phyloP scores from a whole-genome alignment of 2,113 vertebrate genomes.

The Sinosuthora webbiana region DNA sequence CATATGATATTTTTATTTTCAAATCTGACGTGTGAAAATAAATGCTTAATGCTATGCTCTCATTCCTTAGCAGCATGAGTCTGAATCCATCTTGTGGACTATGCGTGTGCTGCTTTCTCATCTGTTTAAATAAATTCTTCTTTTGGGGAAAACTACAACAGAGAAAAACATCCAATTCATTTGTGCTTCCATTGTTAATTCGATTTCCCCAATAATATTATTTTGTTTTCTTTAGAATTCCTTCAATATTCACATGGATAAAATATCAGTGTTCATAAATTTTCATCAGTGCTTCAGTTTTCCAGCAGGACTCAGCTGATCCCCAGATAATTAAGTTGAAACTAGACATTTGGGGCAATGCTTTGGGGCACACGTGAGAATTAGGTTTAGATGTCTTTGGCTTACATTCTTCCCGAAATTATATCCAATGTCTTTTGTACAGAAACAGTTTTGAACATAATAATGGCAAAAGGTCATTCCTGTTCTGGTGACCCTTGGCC shows the following conservation, averaged over 20 bases:
- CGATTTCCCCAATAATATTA: not conserved
- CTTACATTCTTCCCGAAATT: slow-evolving; percentile 9
- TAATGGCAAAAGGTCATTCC: not conserved
- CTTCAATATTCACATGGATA: not conserved
- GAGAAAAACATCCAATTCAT: not conserved
- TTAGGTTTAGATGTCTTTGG: not conserved
- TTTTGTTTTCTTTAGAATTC: not conserved
- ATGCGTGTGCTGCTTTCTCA: not conserved
- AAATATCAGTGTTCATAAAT: not conserved
- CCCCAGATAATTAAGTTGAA: not conserved
- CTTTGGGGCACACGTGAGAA: not conserved
- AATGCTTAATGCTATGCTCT: not conserved
- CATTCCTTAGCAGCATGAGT: not conserved
- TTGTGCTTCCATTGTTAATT: not conserved
- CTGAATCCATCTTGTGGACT: not conserved
- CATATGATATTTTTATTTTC: not conserved
- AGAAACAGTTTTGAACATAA: not conserved
- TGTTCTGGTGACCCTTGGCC: not conserved
- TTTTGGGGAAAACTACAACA: not conserved
- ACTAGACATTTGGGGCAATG: not conserved
- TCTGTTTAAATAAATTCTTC: not conserved
- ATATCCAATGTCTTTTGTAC: not conserved
- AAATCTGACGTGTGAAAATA: not conserved
- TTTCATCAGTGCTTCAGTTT: not conserved
- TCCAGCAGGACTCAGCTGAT: not conserved